Percentiles rank a stretch among this genome's conserved stretches.
Evolutionary conservation across 2,113 vertebrate genomes (phyloP).

Genomic region (Megaceryle torquata): DNA sequence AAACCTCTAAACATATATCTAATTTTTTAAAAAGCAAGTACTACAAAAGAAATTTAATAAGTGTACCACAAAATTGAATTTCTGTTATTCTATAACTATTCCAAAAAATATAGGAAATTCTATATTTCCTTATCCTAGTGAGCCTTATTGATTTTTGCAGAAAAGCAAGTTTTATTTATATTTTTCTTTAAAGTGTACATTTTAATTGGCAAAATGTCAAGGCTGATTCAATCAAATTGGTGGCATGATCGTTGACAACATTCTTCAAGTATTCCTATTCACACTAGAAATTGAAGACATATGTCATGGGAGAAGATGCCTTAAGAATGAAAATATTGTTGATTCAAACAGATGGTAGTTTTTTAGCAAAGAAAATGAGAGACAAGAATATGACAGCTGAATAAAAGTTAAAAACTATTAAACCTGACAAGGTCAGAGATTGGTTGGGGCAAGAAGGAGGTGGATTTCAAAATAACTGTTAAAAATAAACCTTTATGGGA

Average conservation of each 20-base stretch:
- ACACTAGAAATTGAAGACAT: constrained; percentile 29
- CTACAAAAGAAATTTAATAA: background rate
- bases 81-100: background rate
- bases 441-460: background rate
- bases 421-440: constrained; percentile 25
- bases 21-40: background rate
- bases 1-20: background rate
- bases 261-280: constrained; percentile 17
- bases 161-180: background rate
- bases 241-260: background rate
- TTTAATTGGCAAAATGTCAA: constrained; percentile 26
- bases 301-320: constrained; percentile 15
- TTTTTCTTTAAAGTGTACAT: background rate
- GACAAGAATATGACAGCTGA: constrained; percentile 8
- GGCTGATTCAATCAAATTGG: background rate
- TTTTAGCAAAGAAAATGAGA: constrained; percentile 4
- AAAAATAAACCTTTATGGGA: background rate
- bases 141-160: background rate
- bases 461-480: background rate
- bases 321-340: constrained; percentile 57
- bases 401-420: constrained; percentile 36
- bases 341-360: constrained; percentile 15
- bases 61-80: background rate
- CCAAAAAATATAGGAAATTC: background rate
- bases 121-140: background rate